phyloP scores from a whole-genome alignment of 1,140 invertebrate species.

The Brachystomella parvula region DNA sequence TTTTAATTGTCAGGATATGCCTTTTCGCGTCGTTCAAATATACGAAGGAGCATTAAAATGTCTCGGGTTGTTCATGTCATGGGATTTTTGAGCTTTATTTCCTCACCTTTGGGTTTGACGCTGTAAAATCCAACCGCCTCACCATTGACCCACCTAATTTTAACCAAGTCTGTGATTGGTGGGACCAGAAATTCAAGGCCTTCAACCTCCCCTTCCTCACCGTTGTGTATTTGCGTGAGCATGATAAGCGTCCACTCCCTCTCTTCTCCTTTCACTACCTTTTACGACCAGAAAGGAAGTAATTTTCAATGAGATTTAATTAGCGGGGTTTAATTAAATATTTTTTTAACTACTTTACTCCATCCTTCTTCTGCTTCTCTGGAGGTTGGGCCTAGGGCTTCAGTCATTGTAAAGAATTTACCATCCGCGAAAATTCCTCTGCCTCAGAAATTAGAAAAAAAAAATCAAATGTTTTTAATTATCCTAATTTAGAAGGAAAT shows the following conservation, averaged over 20 bases:
- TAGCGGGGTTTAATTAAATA: no score
- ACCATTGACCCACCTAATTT: constrained; percentile 38
- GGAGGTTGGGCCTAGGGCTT: no score
- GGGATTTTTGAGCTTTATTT: background rate
- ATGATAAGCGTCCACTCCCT: constrained; percentile 31
- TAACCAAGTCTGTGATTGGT: constrained; percentile 34
- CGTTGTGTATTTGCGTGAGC: constrained; percentile 39
- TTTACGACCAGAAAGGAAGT: no score
- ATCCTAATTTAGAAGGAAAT: no score
- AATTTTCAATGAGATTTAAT: no score
- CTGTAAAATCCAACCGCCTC: constrained; percentile 39
- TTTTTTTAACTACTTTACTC: no score
- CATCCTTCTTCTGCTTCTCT: no score
- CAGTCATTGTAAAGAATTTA: no score
- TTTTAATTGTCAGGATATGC: background rate
- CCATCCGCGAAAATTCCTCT: no score
- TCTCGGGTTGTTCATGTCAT: background rate
- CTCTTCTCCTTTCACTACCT: constrained; percentile 37
- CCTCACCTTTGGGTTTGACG: constrained; percentile 39
- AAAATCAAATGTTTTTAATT: no score
- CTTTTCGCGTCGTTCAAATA: background rate
- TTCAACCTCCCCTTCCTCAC: constrained; percentile 28
- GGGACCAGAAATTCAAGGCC: constrained; percentile 36
- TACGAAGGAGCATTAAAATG: background rate
- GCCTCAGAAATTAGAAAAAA: no score